These are phyloP conservation scores for Littorina saxatilis DNA, from an alignment of 1,140 invertebrate species.

Conservation along the genomic window DNA sequence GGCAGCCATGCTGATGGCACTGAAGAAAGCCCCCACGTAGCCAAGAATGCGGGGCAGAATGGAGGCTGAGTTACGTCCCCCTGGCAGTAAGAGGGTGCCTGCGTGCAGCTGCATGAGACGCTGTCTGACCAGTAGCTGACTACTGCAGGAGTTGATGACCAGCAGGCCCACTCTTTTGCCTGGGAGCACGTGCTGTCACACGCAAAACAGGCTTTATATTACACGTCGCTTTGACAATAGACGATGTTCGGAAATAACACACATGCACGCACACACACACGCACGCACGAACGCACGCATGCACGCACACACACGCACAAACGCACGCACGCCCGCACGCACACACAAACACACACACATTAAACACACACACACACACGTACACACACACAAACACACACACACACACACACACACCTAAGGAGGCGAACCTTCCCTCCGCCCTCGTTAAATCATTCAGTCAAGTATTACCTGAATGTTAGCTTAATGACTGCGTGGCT, in stretches of 20 bases:
- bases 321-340: not conserved
- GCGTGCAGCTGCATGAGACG: slow-evolving; percentile 30
- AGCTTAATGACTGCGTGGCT: too few relatives aligned
- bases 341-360: not conserved
- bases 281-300: not conserved
- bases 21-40: slow-evolving; percentile 38
- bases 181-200: slow-evolving; percentile 16
- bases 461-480: too few relatives aligned
- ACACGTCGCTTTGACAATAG: too few relatives aligned
- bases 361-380: not conserved
- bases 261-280: not conserved
- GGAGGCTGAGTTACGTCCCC: slow-evolving; percentile 80
- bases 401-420: not conserved
- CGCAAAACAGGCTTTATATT: too few relatives aligned
- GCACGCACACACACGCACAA: not conserved
- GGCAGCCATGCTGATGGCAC: slow-evolving; percentile 37
- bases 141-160: slow-evolving; percentile 28
- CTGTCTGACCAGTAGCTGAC: slow-evolving; percentile 1
- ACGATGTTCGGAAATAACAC: not conserved
- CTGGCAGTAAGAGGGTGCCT: slow-evolving; percentile 55
- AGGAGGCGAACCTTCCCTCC: not conserved
- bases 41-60: slow-evolving; percentile 41
- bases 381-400: slow-evolving; percentile 1
- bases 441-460: too few relatives aligned
- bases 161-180: slow-evolving; percentile 14